A percentile compares a stretch with the other conserved stretches of the same genome.
Conservation (phyloP, 2,888 invertebrate genomes). For the Leptinotarsa rubiginosa region DNA sequence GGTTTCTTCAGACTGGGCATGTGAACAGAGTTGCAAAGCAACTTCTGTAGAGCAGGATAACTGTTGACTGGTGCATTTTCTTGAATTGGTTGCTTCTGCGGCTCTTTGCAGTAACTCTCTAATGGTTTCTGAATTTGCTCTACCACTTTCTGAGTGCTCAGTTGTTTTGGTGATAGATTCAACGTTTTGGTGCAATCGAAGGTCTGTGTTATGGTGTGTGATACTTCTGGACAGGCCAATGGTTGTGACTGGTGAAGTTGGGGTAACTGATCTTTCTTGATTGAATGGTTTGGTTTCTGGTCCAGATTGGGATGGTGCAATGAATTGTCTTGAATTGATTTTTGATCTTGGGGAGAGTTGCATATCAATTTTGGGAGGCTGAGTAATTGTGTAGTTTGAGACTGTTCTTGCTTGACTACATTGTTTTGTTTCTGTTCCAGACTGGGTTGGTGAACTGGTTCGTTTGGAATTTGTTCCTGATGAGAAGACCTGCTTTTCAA, state of each 20-base stretch:
- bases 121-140: conserved; percentile 22
- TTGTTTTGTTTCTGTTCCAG: conserved; percentile 10
- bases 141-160: conserved; percentile 6
- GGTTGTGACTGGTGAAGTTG: background rate
- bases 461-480: conserved; percentile 24
- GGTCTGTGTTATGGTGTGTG: background rate
- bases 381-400: conserved; percentile 9
- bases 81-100: conserved; percentile 2
- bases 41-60: background rate
- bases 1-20: conserved; percentile 9
- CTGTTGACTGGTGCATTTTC: conserved; percentile 14
- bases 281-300: background rate
- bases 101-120: conserved; percentile 21
- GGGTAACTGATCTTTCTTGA: conserved; percentile 11
- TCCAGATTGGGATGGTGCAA: background rate
- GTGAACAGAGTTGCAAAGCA: background rate
- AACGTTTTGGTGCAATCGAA: conserved; percentile 11
- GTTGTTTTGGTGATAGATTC: conserved; percentile 8
- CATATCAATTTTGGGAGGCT: background rate
- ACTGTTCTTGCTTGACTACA: conserved; percentile 13
- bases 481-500: background rate
- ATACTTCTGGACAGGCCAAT: background rate
- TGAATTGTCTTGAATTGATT: background rate
- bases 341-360: background rate
- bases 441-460: conserved; percentile 21